Percentiles rank a stretch among this genome's conserved stretches.
phyloP scores from a whole-genome alignment of 37 sponge, comb jelly and placozoan species.

The Chondrilla cf. caribensis region DNA sequence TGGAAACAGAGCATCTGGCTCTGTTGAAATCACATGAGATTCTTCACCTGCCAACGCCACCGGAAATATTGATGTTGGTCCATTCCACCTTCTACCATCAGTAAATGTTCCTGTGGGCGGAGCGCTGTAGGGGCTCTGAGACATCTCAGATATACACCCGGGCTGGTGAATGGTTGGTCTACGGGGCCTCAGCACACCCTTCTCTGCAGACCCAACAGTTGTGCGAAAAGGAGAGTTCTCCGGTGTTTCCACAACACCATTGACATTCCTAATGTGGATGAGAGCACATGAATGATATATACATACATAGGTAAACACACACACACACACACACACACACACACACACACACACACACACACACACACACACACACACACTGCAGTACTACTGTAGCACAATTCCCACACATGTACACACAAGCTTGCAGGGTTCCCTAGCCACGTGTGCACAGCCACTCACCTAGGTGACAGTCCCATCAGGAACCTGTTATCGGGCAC shows the following conservation, averaged over 20 bases:
- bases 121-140: not conserved
- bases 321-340: no score
- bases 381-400: no score
- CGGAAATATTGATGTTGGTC: not conserved
- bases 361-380: no score
- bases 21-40: conserved; percentile 8
- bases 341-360: no score
- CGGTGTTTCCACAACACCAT: not conserved
- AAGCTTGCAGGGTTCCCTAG: no score
- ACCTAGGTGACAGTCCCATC: conserved; percentile 17
- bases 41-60: not conserved
- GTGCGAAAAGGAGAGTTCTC: not conserved
- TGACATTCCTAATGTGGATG: not conserved
- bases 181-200: conserved; percentile 8
- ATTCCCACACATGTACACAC: no score
- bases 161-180: not conserved
- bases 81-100: not conserved
- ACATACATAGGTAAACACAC: not conserved
- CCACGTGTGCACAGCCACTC: no score
- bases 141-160: not conserved
- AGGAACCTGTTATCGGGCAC: conserved; percentile 32
- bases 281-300: not conserved
- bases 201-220: conserved; percentile 28
- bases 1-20: conserved; percentile 19
- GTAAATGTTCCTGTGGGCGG: not conserved